Evolutionary conservation across 2,797 vertebrate species (phyloP).

Genomic region (Anguilla obscura): DNA sequence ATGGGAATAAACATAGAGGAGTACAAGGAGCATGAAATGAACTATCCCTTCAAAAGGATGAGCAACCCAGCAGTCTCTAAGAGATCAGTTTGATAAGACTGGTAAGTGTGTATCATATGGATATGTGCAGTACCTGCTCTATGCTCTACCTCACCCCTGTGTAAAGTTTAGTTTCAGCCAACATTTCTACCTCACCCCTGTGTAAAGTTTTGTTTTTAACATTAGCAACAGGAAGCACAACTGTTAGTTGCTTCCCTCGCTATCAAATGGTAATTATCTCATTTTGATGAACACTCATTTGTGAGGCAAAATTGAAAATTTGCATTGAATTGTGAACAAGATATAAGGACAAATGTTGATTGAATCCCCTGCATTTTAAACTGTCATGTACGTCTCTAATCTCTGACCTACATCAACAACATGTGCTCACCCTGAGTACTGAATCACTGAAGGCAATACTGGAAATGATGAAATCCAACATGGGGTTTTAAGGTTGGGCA

Average conservation of each 20-base stretch:
- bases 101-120: too few relatives aligned
- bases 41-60: too few relatives aligned
- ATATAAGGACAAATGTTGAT: not conserved
- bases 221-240: not conserved
- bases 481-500: not conserved
- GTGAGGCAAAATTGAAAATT: not conserved
- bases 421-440: not conserved
- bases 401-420: not conserved
- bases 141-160: not conserved
- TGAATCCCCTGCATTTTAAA: not conserved
- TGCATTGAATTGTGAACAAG: not conserved
- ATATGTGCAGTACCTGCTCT: not conserved
- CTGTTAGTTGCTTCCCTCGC: not conserved
- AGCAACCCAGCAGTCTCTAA: not conserved
- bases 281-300: not conserved
- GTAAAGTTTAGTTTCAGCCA: not conserved
- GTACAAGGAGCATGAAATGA: not conserved
- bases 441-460: not conserved
- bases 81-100: too few relatives aligned
- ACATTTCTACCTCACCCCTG: too few relatives aligned
- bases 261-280: not conserved
- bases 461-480: not conserved
- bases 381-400: not conserved
- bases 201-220: not conserved
- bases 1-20: not conserved